These are phyloP conservation scores for Malacosoma neustria DNA, from an alignment of 2,888 invertebrate genomes.

Conservation along the genomic window DNA sequence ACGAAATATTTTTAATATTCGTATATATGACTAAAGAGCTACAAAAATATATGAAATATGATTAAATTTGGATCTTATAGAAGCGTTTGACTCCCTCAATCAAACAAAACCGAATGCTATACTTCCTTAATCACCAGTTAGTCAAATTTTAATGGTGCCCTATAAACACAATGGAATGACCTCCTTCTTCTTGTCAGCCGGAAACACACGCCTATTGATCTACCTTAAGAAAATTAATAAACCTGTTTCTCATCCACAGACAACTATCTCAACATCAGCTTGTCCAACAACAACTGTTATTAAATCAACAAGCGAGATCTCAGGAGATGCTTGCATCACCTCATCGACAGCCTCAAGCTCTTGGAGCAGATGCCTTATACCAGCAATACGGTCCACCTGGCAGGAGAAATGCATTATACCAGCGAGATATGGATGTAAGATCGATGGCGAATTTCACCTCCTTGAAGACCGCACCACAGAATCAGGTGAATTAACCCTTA, in stretches of 20 bases:
- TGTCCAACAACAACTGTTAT: conserved; percentile 63
- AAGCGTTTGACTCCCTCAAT: too few species aligned
- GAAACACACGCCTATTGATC: too few species aligned
- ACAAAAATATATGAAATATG: too few species aligned
- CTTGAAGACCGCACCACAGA: conserved; percentile 51
- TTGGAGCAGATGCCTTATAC: conserved; percentile 64
- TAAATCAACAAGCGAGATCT: conserved; percentile 69
- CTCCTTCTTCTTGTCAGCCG: too few species aligned
- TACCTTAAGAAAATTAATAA: too few species aligned
- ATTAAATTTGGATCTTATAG: too few species aligned
- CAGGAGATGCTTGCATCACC: conserved; percentile 72
- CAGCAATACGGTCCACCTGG: conserved; percentile 66
- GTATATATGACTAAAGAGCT: too few species aligned
- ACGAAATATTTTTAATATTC: too few species aligned
- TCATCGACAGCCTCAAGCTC: conserved; percentile 45
- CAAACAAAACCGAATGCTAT: too few species aligned
- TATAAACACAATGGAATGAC: too few species aligned
- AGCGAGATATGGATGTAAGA: conserved; percentile 56
- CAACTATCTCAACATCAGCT: conserved; percentile 65
- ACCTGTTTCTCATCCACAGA: conserved; percentile 28
- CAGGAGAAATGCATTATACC: conserved; percentile 56
- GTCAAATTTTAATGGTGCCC: too few species aligned
- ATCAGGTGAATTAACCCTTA: conserved; percentile 49
- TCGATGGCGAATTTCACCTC: conserved; percentile 67
- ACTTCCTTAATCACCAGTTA: too few species aligned